Evolutionary conservation across 2,888 invertebrate species (phyloP), one percentile per base, ranked within the genome.

Genomic region (Acrobasis repandana): DNA sequence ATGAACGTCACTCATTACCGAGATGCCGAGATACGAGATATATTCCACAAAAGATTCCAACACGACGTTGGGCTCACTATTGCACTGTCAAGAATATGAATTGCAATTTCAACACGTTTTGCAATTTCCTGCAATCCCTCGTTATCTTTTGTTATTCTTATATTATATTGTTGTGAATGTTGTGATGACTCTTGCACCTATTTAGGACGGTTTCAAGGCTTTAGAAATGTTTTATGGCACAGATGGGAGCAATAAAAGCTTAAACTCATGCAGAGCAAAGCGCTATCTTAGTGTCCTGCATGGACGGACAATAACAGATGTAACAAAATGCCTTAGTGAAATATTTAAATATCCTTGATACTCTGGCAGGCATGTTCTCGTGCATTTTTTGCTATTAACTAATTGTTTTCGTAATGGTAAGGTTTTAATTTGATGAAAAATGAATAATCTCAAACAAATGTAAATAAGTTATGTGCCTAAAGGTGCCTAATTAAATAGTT

Each of bases 71-170:
- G 48, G 14, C 33, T 18, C 33, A 58, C 48, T 65, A 57, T 62
- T 66, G 54, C 61, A 59, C 61, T 67, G 69, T 69, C 68, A 69
- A 67, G 68, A 71, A 73, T 75, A 76, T 72, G 63, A 65, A 75
- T 75, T 62, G 68, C 63, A 61, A 49, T 63, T 64, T 64, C 67
- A 60, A 65, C 63, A 66, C 67, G 48, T 49, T 48, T 47, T 48
- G 34, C 34, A 10, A 28, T 56, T 56, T 46, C 11, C 38, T 47
- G 38, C 54, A 38, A 54, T 36, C 15, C 5, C 16, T 36, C 38
- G 49, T 49, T 49, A 49, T 18, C 54, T 54, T 54, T 38, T 54
- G 49, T 54, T 54, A 54, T 54, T 52, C 16, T 36, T 52, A n/a
- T n/a, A n/a, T n/a, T n/a, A n/a, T n/a, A n/a, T n/a, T n/a, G n/a